These are phyloP conservation scores for Aromia moschata DNA, from an alignment of 2,888 invertebrate genomes.

Conservation along the genomic window DNA sequence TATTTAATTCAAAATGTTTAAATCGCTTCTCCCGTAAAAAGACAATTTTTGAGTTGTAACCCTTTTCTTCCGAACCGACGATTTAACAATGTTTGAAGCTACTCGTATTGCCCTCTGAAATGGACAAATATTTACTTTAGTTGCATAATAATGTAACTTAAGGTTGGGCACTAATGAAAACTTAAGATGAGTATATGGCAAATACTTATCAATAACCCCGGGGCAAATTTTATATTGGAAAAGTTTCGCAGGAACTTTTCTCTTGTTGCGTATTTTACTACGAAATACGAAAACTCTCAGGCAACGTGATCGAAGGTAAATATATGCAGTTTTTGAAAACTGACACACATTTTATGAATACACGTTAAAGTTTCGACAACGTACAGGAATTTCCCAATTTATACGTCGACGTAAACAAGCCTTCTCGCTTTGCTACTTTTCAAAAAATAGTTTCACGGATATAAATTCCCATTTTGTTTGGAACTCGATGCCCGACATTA, in stretches of 20 bases:
- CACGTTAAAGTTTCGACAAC: constrained; percentile 14
- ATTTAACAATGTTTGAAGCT: no score
- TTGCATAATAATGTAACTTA: no score
- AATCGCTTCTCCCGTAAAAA: no score
- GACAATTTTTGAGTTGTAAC: no score
- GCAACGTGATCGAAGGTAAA: background rate
- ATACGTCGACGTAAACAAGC: constrained; percentile 3
- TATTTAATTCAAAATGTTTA: no score
- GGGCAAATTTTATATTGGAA: constrained; percentile 17
- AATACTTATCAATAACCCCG: constrained; percentile 14
- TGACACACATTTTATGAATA: constrained; percentile 15
- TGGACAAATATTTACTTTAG: no score
- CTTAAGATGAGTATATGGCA: background rate
- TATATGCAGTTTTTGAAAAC: constrained; percentile 13
- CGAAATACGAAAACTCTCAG: constrained; percentile 13
- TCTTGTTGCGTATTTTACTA: constrained; percentile 10
- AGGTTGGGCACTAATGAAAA: no score
- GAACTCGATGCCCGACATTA: no score
- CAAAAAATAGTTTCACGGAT: background rate
- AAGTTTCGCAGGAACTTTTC: constrained; percentile 4
- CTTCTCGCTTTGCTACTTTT: background rate
- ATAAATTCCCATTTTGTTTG: no score
- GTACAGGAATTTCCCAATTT: constrained; percentile 6
- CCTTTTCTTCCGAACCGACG: no score
- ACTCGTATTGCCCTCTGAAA: no score